Base-by-base conservation (phyloP, 1,140 invertebrate species). In the Eumeta japonica region DNA sequence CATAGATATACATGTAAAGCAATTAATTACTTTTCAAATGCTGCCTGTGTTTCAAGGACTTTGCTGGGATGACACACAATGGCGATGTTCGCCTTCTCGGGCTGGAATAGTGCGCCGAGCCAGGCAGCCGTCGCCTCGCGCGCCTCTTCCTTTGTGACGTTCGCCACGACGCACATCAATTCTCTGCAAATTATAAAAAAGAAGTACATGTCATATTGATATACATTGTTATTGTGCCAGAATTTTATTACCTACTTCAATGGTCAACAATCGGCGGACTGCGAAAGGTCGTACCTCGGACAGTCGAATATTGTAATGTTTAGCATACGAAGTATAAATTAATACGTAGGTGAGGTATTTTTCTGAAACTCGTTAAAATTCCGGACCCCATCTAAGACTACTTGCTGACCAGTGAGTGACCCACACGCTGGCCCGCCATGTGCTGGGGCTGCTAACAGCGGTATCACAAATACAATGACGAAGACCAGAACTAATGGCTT, bases 11-110 rank as follows among this genome's bases (percentile, higher is more conserved):
- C n/a, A n/a, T n/a, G n/a, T n/a, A n/a, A n/a, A n/a, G n/a, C n/a
- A n/a, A n/a, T n/a, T n/a, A n/a, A n/a, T n/a, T 70, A 89, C 86
- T 77, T 75, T 55, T 80, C 79, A 49, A 94, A 86, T 24, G 78
- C 81, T 9, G 76, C 63, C 13, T 74, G 64, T 35, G 88, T 74
- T 58, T 88, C 84, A 11, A 79, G 56, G 24, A 84, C 80, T 73
- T 90, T 90, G 30, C 81, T 77, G n/a, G 88, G 83, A 60, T 88
- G 83, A 58, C 88, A 91, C 16, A 88, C 85, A 35, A 91, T 63
- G 24, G 83, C 80, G 27, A 83, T 81, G 51, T 81, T 83, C 27
- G 79, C 75, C 24, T 66, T 49, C 10, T 70, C 62, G 4, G 80
- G 61, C 54, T 85, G 73, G 52, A 87, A 85, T 19, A 93, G 58